Evolutionary conservation across 2,113 vertebrate species (phyloP), one percentile per base, ranked within the genome.

Genomic region (Gopherus flavomarginatus): DNA sequence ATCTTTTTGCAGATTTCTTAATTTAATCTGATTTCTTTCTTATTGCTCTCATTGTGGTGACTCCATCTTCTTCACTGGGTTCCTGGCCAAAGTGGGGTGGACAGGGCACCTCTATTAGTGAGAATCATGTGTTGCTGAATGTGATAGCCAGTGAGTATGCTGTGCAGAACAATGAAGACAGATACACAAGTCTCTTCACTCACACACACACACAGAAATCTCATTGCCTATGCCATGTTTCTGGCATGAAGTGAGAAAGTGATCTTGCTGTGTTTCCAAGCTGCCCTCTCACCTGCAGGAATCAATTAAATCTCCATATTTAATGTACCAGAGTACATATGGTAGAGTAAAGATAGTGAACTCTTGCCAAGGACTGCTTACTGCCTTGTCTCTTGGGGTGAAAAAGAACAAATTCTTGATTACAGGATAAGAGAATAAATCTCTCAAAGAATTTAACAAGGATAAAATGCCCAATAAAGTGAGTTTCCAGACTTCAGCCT

Each of bases 401-500:
- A 29, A 19, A 88, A 69, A 84, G 88, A 97, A 86, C 38, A 91
- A 69, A 95, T 95, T 95, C 85, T 79, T 81, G 86, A 90, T 90
- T 86, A 8, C 11, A 8, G 29, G 44, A 88, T 87, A 65, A 85
- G 26, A 94, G 44, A 82, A 83, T 94, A 91, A 78, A 90, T 85
- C 90, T 93, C 91, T 80, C 79, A 92, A 95, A 85, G 90, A 85
- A 89, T 89, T 92, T 89, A 86, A 69, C 42, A 85, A 96, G 89
- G 59, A 88, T 59, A 75, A 84, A 84, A 78, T 69, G 42, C 77
- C 69, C 62, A 87, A 87, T 88, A 83, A 88, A 94, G 84, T 93
- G 47, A 79, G 81, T 93, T 92, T 95, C 92, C 62, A 95, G 84
- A 49, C 56, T 54, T 52, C 53, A 59, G 50, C 79, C 26, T n/a